Evolutionary conservation across 1,140 invertebrate species (phyloP).

Genomic region (Calephelis virginiensis): DNA sequence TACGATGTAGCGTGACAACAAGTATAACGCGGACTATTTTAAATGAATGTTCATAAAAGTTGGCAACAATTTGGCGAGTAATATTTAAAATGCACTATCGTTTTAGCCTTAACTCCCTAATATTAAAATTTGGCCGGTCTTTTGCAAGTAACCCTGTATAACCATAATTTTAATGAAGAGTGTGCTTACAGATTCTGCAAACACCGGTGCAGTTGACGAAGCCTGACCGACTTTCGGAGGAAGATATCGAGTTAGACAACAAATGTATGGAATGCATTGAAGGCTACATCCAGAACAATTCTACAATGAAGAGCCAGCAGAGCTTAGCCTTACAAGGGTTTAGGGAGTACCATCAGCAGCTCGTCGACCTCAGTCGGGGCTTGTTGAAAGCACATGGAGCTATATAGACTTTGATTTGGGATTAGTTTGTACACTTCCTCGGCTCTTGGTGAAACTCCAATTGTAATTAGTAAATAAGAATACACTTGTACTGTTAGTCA

Average conservation of each 20-base stretch:
- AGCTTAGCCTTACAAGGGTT: constrained; percentile 82
- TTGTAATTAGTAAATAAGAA: background rate
- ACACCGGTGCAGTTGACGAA: constrained; percentile 55
- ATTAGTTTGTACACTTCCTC: background rate
- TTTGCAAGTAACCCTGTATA: no score
- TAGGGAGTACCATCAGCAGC: constrained; percentile 80
- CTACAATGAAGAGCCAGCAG: constrained; percentile 80
- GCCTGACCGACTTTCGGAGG: constrained; percentile 45
- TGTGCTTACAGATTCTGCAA: constrained; percentile 52
- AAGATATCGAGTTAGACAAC: constrained; percentile 54
- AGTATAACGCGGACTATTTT: no score
- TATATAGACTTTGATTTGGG: constrained; percentile 39
- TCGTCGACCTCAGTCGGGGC: constrained; percentile 79
- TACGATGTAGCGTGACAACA: no score
- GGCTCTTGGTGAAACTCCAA: no score
- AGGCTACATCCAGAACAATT: constrained; percentile 81
- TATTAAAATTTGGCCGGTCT: no score
- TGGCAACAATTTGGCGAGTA: no score
- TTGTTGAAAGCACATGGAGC: constrained; percentile 82
- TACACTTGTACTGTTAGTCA: background rate
- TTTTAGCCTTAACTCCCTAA: no score
- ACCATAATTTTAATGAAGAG: no score
- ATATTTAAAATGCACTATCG: no score
- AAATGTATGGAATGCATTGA: constrained; percentile 80
- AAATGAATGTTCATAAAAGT: no score